Evolutionary conservation across 2,113 vertebrate genomes (phyloP), one percentile per base, ranked within the genome.

Genomic region (Marmota monax): DNA sequence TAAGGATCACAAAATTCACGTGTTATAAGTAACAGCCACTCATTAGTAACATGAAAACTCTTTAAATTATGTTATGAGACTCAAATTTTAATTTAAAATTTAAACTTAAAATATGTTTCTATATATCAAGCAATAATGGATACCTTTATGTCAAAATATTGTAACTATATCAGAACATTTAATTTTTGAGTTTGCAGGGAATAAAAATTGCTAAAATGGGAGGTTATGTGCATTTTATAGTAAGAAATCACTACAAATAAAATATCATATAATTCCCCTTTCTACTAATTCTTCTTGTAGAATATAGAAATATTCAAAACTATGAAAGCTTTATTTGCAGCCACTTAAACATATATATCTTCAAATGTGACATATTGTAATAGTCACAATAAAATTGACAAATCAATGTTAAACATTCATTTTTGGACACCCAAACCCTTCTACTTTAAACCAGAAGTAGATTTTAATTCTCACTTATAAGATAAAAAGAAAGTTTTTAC

Each of bases 61-160:
- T 96, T 97, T 83, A 85, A 70, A 76, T 96, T 94, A 95, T 34
- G 63, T 90, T 92, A 83, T 83, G 10, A 93, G 18, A 27, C 79
- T 80, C 73, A 95, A 7, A 95, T 84, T 94, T 86, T 86, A 90
- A 94, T 9, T 82, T 90, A 94, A 92, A 80, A 95, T 12, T 42
- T 25, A 95, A 96, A 92, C n/a, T 93, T 63, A 84, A 90, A 63
- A 29, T 86, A 85, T 42, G 29, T 37, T 93, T 79, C 23, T 77
- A 45, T 84, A 90, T 96, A 39, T 83, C 51, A 78, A 82, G 23
- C 69, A 88, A 84, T 45, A 93, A 73, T 84, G 29, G 14, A 11
- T 74, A 89, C 56, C 17, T 51, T 88, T 84, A 32, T 53, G 5
- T 48, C 2, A 27, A 70, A 94, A 73, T 69, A 9, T 76, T 88